Evolutionary conservation across 1,140 invertebrate species (phyloP).

Genomic region (Penaeus chinensis): DNA sequence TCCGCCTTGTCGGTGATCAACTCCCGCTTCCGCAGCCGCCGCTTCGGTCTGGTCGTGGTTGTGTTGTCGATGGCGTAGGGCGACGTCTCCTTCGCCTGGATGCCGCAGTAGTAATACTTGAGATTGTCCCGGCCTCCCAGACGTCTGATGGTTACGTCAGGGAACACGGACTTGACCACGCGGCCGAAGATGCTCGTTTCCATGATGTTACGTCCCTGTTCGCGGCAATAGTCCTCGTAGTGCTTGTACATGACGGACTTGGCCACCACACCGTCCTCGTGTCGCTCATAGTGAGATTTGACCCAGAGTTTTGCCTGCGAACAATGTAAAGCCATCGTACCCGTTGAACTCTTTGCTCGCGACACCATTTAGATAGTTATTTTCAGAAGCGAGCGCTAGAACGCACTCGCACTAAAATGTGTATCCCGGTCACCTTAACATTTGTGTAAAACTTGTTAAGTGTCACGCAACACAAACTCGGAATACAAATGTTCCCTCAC

Average conservation of each 20-base stretch:
- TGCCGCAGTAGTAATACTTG: slow-evolving; percentile 64
- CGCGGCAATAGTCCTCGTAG: slow-evolving; percentile 63
- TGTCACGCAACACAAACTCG: too few species aligned
- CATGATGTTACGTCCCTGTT: slow-evolving; percentile 59
- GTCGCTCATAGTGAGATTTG: slow-evolving; percentile 58
- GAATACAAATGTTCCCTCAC: too few species aligned
- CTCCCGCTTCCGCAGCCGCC: slow-evolving; percentile 59
- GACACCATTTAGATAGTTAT: slow-evolving; percentile 57
- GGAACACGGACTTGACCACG: slow-evolving; percentile 63
- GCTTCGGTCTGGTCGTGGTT: slow-evolving; percentile 63
- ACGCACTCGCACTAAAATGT: neutral
- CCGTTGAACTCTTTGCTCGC: slow-evolving; percentile 45
- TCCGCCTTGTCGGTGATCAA: slow-evolving; percentile 57
- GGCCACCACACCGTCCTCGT: slow-evolving; percentile 62
- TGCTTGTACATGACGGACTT: slow-evolving; percentile 64
- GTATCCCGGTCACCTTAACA: slow-evolving; percentile 8
- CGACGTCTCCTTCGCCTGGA: slow-evolving; percentile 58
- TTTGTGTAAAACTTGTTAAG: neutral
- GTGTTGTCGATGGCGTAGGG: slow-evolving; percentile 61
- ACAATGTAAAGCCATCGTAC: slow-evolving; percentile 61
- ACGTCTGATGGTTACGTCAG: slow-evolving; percentile 60
- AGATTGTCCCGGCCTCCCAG: slow-evolving; percentile 63
- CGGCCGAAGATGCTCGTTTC: slow-evolving; percentile 63
- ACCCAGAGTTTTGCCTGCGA: slow-evolving; percentile 63
- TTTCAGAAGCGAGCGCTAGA: neutral